phyloP scores from a whole-genome alignment of 1,140 invertebrate species.

The Mylabris phalerata region DNA sequence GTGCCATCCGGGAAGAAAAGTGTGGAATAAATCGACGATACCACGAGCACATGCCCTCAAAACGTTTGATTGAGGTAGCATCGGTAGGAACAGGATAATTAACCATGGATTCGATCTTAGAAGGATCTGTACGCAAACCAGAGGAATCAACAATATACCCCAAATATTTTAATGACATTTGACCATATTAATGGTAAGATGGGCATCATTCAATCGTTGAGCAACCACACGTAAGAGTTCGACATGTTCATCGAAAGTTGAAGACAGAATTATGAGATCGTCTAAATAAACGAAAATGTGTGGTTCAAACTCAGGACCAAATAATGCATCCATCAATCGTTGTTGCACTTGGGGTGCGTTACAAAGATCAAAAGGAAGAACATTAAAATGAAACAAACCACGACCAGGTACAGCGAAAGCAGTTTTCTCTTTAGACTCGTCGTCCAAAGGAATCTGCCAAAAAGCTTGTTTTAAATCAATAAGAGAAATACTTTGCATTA shows the following conservation, averaged over 20 bases:
- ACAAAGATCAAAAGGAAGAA: conserved; percentile 44
- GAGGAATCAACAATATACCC: conserved; percentile 17
- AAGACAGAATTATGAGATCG: conserved; percentile 12
- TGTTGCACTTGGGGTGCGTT: conserved; percentile 29
- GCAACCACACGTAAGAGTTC: not conserved
- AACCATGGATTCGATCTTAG: conserved; percentile 42
- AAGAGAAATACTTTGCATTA: conserved; percentile 7
- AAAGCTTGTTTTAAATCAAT: conserved; percentile 20
- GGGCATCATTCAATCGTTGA: not conserved
- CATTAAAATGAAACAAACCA: conserved; percentile 40
- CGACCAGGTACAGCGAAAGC: conserved; percentile 41
- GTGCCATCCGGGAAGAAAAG: conserved; percentile 34
- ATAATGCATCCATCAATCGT: conserved; percentile 16
- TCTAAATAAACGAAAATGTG: conserved; percentile 12
- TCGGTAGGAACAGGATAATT: conserved; percentile 39
- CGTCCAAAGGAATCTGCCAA: conserved; percentile 31
- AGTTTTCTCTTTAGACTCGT: conserved; percentile 29
- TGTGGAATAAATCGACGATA: conserved; percentile 41
- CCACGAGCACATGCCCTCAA: conserved; percentile 41
- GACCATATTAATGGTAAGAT: conserved; percentile 7
- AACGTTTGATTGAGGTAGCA: conserved; percentile 33
- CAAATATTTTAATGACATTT: conserved; percentile 13
- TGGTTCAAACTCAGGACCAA: conserved; percentile 6
- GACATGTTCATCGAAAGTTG: conserved; percentile 10
- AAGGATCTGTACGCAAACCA: conserved; percentile 39